A percentile compares a stretch with the other conserved stretches of the same genome.
Conservation (phyloP, 1,140 invertebrate species). For the Heliconius hermathena region DNA sequence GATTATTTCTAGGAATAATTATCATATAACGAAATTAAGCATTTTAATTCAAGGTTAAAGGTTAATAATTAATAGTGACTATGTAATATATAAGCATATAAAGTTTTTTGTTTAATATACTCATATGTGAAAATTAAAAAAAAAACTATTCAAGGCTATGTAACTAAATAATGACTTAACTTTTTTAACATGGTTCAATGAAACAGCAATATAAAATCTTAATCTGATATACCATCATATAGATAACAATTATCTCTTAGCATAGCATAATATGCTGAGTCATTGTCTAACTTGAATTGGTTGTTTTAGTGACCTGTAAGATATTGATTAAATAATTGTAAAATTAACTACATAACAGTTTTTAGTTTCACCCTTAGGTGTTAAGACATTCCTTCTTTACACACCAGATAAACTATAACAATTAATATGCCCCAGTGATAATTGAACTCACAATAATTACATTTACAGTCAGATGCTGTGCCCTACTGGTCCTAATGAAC, state of each 20-base stretch:
- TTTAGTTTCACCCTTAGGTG: no score
- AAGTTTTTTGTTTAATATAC: neutral
- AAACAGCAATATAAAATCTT: neutral
- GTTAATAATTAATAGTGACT: neutral
- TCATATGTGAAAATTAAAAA: neutral
- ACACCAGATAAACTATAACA: no score
- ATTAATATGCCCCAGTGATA: no score
- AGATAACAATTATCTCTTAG: neutral
- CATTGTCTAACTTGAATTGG: neutral
- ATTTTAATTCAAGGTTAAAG: neutral
- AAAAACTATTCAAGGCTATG: neutral
- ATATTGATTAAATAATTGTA: neutral
- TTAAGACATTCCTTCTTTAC: no score
- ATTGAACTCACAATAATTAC: no score
- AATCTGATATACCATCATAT: neutral
- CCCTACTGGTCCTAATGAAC: no score
- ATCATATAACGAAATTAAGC: neutral
- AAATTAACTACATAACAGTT: neutral
- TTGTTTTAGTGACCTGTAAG: neutral
- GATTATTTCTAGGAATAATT: neutral
- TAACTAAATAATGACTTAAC: neutral
- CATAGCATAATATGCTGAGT: neutral
- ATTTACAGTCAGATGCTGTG: no score
- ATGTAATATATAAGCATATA: neutral
- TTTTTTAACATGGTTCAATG: neutral